phyloP scores from a whole-genome alignment of 2,113 vertebrate species.

The Strigops habroptila region DNA sequence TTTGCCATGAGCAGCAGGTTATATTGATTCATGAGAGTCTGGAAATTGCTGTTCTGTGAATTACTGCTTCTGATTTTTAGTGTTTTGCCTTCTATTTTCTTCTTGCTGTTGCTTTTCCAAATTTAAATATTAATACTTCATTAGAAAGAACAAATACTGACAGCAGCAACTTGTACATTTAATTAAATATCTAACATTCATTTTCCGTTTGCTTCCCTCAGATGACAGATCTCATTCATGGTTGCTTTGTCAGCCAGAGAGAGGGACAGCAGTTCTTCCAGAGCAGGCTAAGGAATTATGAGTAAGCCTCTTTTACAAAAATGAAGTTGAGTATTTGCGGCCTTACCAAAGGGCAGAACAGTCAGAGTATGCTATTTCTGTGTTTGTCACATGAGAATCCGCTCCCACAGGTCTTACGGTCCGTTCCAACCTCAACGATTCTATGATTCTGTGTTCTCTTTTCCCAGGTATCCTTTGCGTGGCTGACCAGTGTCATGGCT shows the following conservation, averaged over 20 bases:
- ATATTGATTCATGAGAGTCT: neutral
- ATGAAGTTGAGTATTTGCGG: neutral
- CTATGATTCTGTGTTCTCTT: neutral
- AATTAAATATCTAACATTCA: neutral
- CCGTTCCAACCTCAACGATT: neutral
- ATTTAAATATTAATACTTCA: neutral
- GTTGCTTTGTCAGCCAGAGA: neutral
- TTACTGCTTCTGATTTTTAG: neutral
- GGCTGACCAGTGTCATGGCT: constrained; percentile 93
- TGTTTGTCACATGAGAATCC: neutral
- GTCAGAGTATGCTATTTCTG: neutral
- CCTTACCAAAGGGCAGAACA: neutral
- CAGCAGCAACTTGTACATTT: neutral
- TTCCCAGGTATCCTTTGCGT: constrained; percentile 83
- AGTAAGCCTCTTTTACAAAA: neutral
- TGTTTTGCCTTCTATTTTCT: neutral
- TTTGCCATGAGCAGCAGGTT: neutral
- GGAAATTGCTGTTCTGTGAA: neutral
- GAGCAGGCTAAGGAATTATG: neutral
- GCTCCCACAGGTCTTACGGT: neutral
- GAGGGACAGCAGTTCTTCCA: neutral
- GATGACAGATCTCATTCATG: neutral
- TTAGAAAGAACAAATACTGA: neutral
- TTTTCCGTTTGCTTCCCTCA: neutral
- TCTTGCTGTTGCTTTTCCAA: neutral